Evolutionary conservation across 2,888 invertebrate species (phyloP).

Genomic region (Trissoscelio sp.): DNA sequence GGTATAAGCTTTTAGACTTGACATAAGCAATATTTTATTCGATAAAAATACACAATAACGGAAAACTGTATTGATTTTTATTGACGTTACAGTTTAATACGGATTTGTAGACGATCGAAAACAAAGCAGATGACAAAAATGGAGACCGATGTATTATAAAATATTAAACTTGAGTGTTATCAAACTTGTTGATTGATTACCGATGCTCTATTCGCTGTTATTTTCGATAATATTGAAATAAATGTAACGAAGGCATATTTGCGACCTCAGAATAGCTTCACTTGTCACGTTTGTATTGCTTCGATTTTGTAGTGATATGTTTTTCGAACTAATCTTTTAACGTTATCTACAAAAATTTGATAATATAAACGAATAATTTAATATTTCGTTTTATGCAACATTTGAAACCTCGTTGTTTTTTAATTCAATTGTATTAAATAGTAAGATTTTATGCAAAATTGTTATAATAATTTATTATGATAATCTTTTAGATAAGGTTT

Average conservation of each 20-base stretch:
- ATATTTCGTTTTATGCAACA: constrained; percentile 23
- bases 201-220: constrained; percentile 58
- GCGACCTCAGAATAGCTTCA: constrained; percentile 53
- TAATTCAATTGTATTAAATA: too few relatives aligned
- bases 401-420: too few relatives aligned
- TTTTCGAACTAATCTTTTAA: constrained; percentile 58
- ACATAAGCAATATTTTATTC: constrained; percentile 65
- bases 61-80: constrained; percentile 65
- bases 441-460: too few relatives aligned
- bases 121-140: constrained; percentile 17
- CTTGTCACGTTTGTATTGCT: constrained; percentile 62
- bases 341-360: constrained; percentile 55
- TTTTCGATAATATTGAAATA: constrained; percentile 64
- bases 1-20: constrained; percentile 61
- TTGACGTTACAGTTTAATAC: constrained; percentile 64
- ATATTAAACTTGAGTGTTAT: constrained; percentile 65
- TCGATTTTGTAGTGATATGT: constrained; percentile 59
- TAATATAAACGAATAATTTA: constrained; percentile 59
- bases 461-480: too few relatives aligned
- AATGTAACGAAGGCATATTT: constrained; percentile 62
- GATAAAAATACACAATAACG: constrained; percentile 47
- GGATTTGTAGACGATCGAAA: constrained; percentile 52
- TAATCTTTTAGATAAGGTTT: too few relatives aligned
- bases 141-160: constrained; percentile 56
- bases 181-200: constrained; percentile 66